A percentile compares a stretch with the other conserved stretches of the same genome.
These are phyloP conservation scores for Acleris emargana DNA, from an alignment of 2,888 invertebrate genomes.

Conservation along the genomic window DNA sequence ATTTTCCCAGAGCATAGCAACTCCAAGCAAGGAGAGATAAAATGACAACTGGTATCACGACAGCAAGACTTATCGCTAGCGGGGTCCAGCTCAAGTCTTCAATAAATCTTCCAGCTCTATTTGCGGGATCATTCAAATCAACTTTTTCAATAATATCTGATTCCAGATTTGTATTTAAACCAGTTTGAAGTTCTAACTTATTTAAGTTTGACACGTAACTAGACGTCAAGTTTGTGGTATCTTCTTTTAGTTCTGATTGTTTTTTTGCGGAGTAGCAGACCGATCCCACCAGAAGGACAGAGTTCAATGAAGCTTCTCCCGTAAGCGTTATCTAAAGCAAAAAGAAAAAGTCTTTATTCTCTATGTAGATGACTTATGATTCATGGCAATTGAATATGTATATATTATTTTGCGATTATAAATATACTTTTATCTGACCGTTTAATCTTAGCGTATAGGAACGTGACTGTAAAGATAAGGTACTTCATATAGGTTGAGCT, in stretches of 20 bases:
- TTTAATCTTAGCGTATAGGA: no score
- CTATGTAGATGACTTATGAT: not conserved
- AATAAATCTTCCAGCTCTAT: slow-evolving; percentile 6
- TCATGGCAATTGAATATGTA: not conserved
- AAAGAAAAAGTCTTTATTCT: slow-evolving; percentile 29
- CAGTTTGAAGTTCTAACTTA: not conserved
- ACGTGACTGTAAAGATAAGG: slow-evolving; percentile 9
- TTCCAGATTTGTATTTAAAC: not conserved
- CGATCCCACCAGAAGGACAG: slow-evolving; percentile 56
- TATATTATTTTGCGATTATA: not conserved
- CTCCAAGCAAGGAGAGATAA: slow-evolving; percentile 42
- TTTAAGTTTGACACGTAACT: not conserved
- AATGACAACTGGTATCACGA: slow-evolving; percentile 41
- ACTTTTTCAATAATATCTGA: not conserved
- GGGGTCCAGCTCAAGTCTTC: slow-evolving; percentile 44
- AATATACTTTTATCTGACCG: not conserved
- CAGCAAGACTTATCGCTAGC: slow-evolving; percentile 43
- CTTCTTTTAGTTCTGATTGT: slow-evolving; percentile 54
- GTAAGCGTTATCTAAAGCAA: slow-evolving; percentile 57
- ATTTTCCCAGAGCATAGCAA: slow-evolving; percentile 51
- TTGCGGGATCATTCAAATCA: not conserved
- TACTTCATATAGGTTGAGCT: not conserved
- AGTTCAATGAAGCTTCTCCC: slow-evolving; percentile 46
- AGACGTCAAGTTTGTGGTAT: slow-evolving; percentile 6
- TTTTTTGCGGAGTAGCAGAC: slow-evolving; percentile 51